Evolutionary conservation across 2,888 invertebrate species (phyloP).

Genomic region (Hyposoter dolosus): DNA sequence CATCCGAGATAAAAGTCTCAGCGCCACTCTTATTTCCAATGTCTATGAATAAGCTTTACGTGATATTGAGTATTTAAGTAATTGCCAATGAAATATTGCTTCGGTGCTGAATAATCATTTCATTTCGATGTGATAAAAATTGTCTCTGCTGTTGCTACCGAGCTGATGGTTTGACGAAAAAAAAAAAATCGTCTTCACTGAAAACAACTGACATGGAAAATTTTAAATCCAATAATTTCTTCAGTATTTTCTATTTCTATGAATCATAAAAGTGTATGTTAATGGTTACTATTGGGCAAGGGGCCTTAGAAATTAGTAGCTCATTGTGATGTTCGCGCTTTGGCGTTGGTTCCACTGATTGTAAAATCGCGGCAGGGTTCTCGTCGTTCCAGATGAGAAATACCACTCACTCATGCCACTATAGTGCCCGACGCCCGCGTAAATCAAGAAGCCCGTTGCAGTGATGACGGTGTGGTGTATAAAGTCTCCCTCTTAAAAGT

Average conservation of each 20-base stretch:
- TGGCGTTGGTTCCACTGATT: slow-evolving; percentile 58
- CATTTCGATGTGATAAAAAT: background rate
- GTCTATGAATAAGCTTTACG: background rate
- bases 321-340: slow-evolving; percentile 54
- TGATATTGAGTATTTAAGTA: background rate
- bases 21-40: background rate
- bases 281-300: slow-evolving; percentile 29
- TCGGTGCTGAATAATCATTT: background rate
- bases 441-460: slow-evolving; percentile 64
- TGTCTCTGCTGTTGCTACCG: background rate
- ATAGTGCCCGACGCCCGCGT: slow-evolving; percentile 50
- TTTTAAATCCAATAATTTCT: background rate
- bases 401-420: slow-evolving; percentile 51
- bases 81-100: background rate
- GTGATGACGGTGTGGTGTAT: slow-evolving; percentile 59
- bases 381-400: slow-evolving; percentile 51
- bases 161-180: background rate
- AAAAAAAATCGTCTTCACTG: background rate
- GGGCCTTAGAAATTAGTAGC: slow-evolving; percentile 59
- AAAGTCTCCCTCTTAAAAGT: slow-evolving; percentile 41
- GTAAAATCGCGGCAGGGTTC: slow-evolving; percentile 51
- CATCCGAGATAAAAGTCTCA: slow-evolving; percentile 1
- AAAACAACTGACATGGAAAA: background rate
- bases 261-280: slow-evolving; percentile 23
- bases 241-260: slow-evolving; percentile 13